Conservation (phyloP, 2,888 invertebrate species). For the Lithophane socia region DNA sequence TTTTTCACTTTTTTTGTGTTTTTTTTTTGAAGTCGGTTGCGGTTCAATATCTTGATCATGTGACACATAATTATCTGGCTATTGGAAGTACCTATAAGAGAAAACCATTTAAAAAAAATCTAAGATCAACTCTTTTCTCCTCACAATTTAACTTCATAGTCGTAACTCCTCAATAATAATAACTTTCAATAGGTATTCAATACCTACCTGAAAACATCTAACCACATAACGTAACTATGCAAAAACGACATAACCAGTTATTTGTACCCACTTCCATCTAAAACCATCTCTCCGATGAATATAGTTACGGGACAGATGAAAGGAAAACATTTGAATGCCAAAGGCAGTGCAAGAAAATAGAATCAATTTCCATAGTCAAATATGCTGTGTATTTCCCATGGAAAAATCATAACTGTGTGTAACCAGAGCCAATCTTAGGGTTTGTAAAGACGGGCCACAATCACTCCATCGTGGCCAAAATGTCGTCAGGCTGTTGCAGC, state of each 20-base stretch:
- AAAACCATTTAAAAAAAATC: too few species aligned
- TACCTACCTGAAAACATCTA: background rate
- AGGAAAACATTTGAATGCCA: conserved; percentile 40
- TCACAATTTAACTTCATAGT: background rate
- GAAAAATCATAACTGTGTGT: background rate
- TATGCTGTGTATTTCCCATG: conserved; percentile 22
- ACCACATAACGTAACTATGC: background rate
- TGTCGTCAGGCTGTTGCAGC: background rate
- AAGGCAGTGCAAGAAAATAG: conserved; percentile 30
- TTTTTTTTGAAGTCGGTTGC: too few species aligned
- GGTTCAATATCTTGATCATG: background rate
- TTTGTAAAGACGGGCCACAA: background rate
- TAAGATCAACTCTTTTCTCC: background rate
- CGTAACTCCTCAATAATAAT: background rate
- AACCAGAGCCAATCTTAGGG: background rate
- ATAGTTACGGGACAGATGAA: conserved; percentile 10
- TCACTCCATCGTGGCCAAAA: background rate
- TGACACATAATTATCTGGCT: background rate
- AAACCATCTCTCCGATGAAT: conserved; percentile 16
- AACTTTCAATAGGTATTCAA: background rate
- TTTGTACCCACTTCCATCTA: conserved; percentile 14
- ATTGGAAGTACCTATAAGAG: background rate
- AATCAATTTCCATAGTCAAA: conserved; percentile 29
- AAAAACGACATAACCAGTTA: background rate
- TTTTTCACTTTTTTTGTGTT: too few species aligned